Evolutionary conservation across 1,140 invertebrate species (phyloP).

Genomic region (Tetragnatha versicolor): DNA sequence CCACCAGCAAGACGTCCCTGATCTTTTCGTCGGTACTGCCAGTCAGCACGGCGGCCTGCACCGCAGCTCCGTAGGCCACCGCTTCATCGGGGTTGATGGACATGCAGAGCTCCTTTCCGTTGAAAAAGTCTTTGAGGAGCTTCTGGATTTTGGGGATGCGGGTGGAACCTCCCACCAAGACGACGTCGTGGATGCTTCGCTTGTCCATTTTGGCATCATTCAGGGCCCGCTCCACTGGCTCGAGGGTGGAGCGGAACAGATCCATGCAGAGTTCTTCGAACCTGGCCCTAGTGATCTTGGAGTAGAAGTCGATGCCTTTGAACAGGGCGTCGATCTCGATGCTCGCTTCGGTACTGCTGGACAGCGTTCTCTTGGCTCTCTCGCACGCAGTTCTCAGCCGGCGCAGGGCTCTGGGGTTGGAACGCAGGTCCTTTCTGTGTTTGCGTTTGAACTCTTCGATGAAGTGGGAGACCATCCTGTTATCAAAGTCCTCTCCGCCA

Average conservation of each 20-base stretch:
- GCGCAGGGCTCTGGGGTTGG: conserved; percentile 75
- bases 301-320: conserved; percentile 72
- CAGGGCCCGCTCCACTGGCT: conserved; percentile 63
- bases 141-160: conserved; percentile 95
- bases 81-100: conserved; percentile 71
- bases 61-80: conserved; percentile 70
- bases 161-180: conserved; percentile 97
- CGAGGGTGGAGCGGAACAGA: conserved; percentile 70
- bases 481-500: conserved; percentile 97
- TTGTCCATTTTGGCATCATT: conserved; percentile 64
- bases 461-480: conserved; percentile 94
- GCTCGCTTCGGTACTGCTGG: conserved; percentile 62
- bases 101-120: conserved; percentile 73
- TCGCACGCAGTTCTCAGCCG: conserved; percentile 93
- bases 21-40: conserved; percentile 62
- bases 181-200: conserved; percentile 87
- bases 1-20: conserved; percentile 63
- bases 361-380: conserved; percentile 73
- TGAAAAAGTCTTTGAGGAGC: conserved; percentile 72
- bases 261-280: conserved; percentile 91
- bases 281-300: conserved; percentile 60
- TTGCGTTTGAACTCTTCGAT: conserved; percentile 97
- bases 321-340: conserved; percentile 77
- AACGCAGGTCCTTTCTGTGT: conserved; percentile 74
- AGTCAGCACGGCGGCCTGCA: conserved; percentile 67